Conservation (phyloP, 30 jellyfish, hydroid and myxozoan species). For the Pseudorhiza aurosa region DNA sequence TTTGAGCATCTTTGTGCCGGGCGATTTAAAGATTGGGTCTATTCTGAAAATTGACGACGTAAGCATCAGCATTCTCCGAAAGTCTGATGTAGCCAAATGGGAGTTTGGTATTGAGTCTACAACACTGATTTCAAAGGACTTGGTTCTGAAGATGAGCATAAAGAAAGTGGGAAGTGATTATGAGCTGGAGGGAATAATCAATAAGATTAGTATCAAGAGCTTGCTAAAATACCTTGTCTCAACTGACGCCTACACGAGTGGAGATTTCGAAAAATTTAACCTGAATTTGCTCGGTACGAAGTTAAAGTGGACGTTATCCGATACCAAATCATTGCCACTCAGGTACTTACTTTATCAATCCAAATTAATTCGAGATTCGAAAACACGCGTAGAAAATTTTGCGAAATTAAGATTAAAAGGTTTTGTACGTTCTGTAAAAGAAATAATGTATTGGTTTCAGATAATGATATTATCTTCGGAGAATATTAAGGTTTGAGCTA, state of each 20-base stretch:
- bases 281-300: not conserved
- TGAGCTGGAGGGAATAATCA: slow-evolving; percentile 9
- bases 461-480: too few relatives aligned
- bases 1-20: slow-evolving; percentile 10
- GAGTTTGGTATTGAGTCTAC: slow-evolving; percentile 14
- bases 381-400: too few relatives aligned
- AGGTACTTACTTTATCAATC: not conserved
- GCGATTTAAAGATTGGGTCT: slow-evolving; percentile 6
- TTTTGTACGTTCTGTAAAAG: too few relatives aligned
- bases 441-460: too few relatives aligned
- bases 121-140: slow-evolving; percentile 15
- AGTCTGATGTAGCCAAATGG: not conserved
- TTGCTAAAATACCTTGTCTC: slow-evolving; percentile 17
- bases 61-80: not conserved
- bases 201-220: not conserved
- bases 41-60: not conserved
- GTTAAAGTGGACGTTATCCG: not conserved
- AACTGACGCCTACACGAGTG: not conserved
- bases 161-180: not conserved
- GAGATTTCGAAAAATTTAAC: slow-evolving; percentile 16
- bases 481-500: too few relatives aligned
- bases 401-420: too few relatives aligned
- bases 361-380: too few relatives aligned
- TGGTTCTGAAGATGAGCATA: not conserved
- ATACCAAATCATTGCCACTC: not conserved